Evolutionary conservation across 2,888 invertebrate genomes (phyloP).

Genomic region (Tiliacea aurago): DNA sequence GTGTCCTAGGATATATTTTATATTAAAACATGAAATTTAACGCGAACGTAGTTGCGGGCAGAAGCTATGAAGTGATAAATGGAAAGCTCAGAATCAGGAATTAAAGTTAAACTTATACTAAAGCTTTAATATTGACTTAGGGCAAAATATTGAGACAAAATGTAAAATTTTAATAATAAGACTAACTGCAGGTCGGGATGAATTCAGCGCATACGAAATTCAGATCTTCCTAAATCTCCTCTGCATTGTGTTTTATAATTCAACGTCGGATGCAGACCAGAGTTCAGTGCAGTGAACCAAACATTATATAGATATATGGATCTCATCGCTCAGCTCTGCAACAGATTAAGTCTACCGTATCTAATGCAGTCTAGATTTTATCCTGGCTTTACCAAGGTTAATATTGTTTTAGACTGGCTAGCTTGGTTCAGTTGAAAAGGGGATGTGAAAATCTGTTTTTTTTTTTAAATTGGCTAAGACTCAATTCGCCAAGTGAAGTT

Average conservation of each 20-base stretch:
- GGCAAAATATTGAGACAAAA: background rate
- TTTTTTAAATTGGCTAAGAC: background rate
- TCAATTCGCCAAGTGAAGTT: background rate
- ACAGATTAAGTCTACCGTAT: slow-evolving; percentile 24
- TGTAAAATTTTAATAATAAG: background rate
- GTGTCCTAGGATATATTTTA: no score
- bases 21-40: no score
- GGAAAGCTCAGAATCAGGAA: background rate
- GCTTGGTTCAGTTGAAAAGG: background rate
- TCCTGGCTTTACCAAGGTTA: slow-evolving; percentile 28
- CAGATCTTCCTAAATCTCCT: slow-evolving; percentile 11
- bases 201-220: background rate
- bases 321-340: slow-evolving; percentile 35
- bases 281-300: slow-evolving; percentile 37
- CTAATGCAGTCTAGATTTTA: slow-evolving; percentile 50
- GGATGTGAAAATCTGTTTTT: background rate
- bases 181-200: no score
- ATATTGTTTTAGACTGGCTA: slow-evolving; percentile 18
- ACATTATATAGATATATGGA: slow-evolving; percentile 25
- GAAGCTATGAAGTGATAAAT: background rate
- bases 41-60: no score
- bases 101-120: background rate
- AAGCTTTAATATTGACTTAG: background rate
- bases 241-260: slow-evolving; percentile 20
- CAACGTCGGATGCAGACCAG: slow-evolving; percentile 6